Conservation (phyloP, 2,888 invertebrate genomes). For the Acanthoscelides obtectus region DNA sequence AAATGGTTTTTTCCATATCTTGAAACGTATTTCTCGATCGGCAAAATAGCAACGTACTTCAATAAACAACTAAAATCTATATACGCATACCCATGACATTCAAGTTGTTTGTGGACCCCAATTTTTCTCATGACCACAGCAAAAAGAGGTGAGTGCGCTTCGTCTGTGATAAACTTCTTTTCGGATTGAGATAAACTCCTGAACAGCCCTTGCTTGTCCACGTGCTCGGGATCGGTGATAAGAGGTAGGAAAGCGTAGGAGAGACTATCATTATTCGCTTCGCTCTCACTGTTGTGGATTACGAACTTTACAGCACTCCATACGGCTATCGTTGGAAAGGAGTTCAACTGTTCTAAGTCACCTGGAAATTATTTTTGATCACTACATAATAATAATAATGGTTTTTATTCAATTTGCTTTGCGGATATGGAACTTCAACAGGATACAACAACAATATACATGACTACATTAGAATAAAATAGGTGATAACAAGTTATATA, state of each 20-base stretch:
- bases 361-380: conserved; percentile 28
- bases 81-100: conserved; percentile 72
- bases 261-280: conserved; percentile 1
- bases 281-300: conserved; percentile 50
- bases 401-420: no score
- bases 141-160: conserved; percentile 76
- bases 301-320: conserved; percentile 90
- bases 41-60: not conserved
- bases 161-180: conserved; percentile 53
- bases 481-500: no score
- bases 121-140: conserved; percentile 84
- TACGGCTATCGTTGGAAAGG: conserved; percentile 86
- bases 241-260: conserved; percentile 77
- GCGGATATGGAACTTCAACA: no score
- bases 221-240: conserved; percentile 75
- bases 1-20: no score
- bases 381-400: no score
- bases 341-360: conserved; percentile 65
- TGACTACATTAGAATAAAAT: no score
- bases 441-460: no score
- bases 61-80: not conserved
- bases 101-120: conserved; percentile 71
- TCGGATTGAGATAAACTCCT: conserved; percentile 52
- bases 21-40: no score
- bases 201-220: conserved; percentile 68